These are phyloP conservation scores for Sylvilagus bachmani DNA, from an alignment of 2,113 vertebrate species.

Conservation along the genomic window DNA sequence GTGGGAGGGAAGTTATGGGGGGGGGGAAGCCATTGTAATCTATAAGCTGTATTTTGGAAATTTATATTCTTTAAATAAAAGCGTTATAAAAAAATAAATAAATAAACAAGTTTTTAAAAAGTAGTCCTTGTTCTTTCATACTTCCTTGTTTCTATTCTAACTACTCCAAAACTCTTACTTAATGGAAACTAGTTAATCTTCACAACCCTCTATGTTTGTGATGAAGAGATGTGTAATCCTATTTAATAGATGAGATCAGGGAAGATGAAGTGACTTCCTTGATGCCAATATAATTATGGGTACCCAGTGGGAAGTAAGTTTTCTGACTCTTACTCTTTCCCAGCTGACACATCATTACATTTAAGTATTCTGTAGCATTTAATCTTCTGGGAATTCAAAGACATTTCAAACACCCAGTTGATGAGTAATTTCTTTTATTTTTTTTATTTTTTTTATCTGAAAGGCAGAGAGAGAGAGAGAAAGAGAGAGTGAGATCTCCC, in stretches of 20 bases:
- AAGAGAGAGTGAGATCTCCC: no score
- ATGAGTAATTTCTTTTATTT: not conserved
- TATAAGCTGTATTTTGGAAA: no score
- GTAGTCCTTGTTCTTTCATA: not conserved
- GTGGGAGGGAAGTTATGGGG: no score
- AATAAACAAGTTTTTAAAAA: not conserved
- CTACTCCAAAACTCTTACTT: not conserved
- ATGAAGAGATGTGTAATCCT: not conserved
- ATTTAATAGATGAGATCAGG: not conserved
- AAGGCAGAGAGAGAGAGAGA: no score
- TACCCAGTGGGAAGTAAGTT: not conserved
- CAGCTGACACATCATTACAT: not conserved
- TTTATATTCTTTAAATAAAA: no score
- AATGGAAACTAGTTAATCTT: not conserved
- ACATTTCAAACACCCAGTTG: not conserved
- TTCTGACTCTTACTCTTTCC: conserved; percentile 5
- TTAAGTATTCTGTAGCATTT: not conserved
- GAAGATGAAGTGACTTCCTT: not conserved
- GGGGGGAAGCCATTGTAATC: no score
- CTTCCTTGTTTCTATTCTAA: not conserved
- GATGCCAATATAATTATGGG: not conserved
- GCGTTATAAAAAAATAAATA: no score
- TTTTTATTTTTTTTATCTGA: no score
- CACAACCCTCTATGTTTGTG: not conserved
- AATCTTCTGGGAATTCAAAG: not conserved